phyloP scores from a whole-genome alignment of 2,113 vertebrate genomes.

The Canis aureus region DNA sequence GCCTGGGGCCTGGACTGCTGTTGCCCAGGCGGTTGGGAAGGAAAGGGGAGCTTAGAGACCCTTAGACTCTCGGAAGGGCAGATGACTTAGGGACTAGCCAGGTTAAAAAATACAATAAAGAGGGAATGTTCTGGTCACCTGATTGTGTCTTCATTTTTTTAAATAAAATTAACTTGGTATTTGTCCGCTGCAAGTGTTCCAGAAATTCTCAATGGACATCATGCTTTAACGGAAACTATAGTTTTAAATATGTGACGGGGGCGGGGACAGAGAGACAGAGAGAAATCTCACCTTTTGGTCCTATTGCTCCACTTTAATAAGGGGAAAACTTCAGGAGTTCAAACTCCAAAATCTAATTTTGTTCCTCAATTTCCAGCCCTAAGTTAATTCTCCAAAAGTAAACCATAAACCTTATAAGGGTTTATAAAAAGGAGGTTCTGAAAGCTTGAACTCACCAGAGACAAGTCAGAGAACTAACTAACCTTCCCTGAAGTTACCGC shows the following conservation, averaged over 20 bases:
- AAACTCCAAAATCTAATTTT: slow-evolving; percentile 19
- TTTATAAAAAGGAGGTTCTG: background rate
- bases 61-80: background rate
- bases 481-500: background rate
- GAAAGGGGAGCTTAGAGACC: background rate
- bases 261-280: background rate
- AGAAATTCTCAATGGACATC: slow-evolving; percentile 26
- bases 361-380: background rate
- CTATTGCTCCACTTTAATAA: background rate
- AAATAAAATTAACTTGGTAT: slow-evolving; percentile 49
- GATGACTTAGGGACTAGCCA: background rate
- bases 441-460: background rate
- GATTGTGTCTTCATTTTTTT: slow-evolving; percentile 26
- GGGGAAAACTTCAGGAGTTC: background rate
- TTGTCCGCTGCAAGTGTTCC: slow-evolving; percentile 48
- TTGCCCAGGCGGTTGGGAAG: background rate
- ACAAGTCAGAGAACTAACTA: background rate
- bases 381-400: slow-evolving; percentile 18
- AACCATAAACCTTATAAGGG: background rate
- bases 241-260: background rate
- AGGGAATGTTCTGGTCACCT: background rate
- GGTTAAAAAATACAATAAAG: slow-evolving; percentile 34
- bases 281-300: background rate
- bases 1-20: background rate
- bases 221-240: slow-evolving; percentile 44